Conservation (phyloP, 2,888 invertebrate species). For the Polymixis flavicincta region DNA sequence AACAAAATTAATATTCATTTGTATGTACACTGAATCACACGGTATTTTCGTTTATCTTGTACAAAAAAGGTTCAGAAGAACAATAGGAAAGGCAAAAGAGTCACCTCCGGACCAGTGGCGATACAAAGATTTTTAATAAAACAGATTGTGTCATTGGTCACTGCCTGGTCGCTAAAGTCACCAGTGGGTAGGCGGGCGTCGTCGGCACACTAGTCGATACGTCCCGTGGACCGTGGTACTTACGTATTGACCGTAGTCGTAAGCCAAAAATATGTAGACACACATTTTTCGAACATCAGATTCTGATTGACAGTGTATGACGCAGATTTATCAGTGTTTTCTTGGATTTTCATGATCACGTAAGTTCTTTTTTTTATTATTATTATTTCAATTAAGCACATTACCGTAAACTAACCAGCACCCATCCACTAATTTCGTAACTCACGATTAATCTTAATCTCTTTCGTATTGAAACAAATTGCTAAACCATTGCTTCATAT, state of each 20-base stretch:
- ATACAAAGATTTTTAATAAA: not conserved
- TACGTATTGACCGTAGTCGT: not conserved
- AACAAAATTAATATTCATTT: not conserved
- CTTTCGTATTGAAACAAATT: too few relatives aligned
- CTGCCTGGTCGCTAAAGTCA: not conserved
- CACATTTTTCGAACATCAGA: too few relatives aligned
- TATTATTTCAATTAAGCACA: too few relatives aligned
- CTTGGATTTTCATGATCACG: slow-evolving; percentile 25
- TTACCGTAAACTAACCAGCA: too few relatives aligned
- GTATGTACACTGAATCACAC: too few relatives aligned
- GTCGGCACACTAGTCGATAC: slow-evolving; percentile 21
- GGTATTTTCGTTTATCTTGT: not conserved
- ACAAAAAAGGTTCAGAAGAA: not conserved
- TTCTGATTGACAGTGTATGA: too few relatives aligned
- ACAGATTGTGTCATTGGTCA: not conserved
- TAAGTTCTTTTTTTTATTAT: slow-evolving; percentile 39
- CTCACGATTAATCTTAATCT: too few relatives aligned
- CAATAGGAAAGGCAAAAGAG: not conserved
- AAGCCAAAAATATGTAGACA: not conserved
- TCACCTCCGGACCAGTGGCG: not conserved
- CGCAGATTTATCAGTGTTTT: slow-evolving; percentile 1
- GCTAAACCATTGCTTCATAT: too few relatives aligned
- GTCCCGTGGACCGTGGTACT: not conserved
- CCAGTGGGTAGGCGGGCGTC: slow-evolving; percentile 16
- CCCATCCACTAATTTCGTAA: too few relatives aligned